These are phyloP conservation scores for Macrotus californicus DNA, from an alignment of 2,113 vertebrate genomes.

Conservation along the genomic window DNA sequence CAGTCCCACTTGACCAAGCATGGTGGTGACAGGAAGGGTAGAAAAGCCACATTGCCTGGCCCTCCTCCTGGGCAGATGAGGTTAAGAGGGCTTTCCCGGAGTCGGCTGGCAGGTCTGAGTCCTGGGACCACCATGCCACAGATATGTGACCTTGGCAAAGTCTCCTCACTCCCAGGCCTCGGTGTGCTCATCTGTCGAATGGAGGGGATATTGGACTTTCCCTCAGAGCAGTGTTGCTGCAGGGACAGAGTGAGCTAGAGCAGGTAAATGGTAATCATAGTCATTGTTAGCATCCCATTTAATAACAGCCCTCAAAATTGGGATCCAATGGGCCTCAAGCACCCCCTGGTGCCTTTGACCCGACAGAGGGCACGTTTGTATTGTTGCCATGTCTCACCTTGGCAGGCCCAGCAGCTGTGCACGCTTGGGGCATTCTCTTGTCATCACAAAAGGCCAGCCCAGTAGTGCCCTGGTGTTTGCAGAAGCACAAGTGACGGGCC, in stretches of 20 bases:
- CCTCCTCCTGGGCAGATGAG: not conserved
- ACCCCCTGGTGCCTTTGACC: not conserved
- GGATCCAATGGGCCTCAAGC: not conserved
- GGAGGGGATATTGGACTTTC: accelerated
- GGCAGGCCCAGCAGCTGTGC: not conserved
- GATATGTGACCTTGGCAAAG: not conserved
- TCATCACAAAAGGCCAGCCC: accelerated
- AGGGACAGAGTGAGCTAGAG: not conserved
- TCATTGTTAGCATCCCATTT: not conserved
- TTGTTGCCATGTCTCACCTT: not conserved
- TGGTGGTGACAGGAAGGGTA: not conserved
- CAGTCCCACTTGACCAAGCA: not conserved
- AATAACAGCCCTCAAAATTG: not conserved
- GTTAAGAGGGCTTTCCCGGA: not conserved
- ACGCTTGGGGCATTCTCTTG: not conserved
- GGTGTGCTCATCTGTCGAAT: not conserved
- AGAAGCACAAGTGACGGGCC: accelerated
- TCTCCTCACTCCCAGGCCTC: not conserved
- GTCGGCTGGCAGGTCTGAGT: not conserved
- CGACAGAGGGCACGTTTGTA: accelerated
- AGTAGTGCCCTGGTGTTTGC: not conserved
- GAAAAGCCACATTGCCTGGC: not conserved
- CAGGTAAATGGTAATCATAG: accelerated
- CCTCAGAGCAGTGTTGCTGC: accelerated
- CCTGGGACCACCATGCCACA: not conserved